Conservation (phyloP, 2,888 invertebrate species). For the Hetaerina titia region DNA sequence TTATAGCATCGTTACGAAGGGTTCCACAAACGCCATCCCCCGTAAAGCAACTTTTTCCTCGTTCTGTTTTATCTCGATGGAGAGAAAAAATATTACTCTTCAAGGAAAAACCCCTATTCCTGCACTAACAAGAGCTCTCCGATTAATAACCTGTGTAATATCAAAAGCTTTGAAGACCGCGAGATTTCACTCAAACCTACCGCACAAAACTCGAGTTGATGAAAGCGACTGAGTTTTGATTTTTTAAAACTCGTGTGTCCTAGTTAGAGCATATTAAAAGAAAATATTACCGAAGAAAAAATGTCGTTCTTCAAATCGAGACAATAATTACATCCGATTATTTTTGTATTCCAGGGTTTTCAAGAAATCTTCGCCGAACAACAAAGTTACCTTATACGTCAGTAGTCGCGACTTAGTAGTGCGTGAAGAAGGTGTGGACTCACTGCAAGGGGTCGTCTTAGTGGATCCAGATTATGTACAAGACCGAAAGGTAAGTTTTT, state of each 20-base stretch:
- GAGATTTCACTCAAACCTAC: too few species aligned
- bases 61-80: background rate
- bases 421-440: slow-evolving; percentile 86
- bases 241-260: too few species aligned
- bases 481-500: slow-evolving; percentile 84
- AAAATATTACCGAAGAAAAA: too few species aligned
- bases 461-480: slow-evolving; percentile 93
- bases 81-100: background rate
- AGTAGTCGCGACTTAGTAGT: slow-evolving; percentile 90
- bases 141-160: too few species aligned
- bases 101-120: background rate
- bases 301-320: background rate
- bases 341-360: slow-evolving; percentile 83
- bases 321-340: background rate
- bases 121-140: background rate
- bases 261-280: too few species aligned
- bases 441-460: slow-evolving; percentile 93
- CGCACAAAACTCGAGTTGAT: too few species aligned
- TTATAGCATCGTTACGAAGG: background rate
- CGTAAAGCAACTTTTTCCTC: background rate
- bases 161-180: too few species aligned
- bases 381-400: slow-evolving; percentile 90
- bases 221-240: too few species aligned
- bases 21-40: background rate
- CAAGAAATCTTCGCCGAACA: slow-evolving; percentile 92